Percentiles rank a stretch among this genome's conserved stretches.
These are phyloP conservation scores for Botrylloides violaceus DNA, from an alignment of 23 tunicate genomes.

Conservation along the genomic window DNA sequence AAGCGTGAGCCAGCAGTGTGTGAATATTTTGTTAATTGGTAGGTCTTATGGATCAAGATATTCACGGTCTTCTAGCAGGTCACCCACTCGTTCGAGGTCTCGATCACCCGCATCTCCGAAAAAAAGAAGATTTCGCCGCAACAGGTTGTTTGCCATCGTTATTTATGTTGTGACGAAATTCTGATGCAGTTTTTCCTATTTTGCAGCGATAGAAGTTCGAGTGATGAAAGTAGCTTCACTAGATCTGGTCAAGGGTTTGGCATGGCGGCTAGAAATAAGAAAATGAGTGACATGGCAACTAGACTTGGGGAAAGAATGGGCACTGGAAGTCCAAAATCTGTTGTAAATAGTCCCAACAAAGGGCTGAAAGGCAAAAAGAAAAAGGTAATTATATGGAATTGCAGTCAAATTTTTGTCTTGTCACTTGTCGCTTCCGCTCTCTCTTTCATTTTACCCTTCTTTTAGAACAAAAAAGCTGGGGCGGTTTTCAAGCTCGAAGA, in stretches of 20 bases:
- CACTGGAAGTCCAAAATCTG: neutral
- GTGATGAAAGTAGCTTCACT: slow-evolving; percentile 7
- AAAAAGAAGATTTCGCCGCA: slow-evolving; percentile 35
- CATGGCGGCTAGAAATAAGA: neutral
- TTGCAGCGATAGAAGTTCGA: neutral
- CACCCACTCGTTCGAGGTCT: slow-evolving; percentile 48
- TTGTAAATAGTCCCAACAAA: neutral
- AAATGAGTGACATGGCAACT: neutral
- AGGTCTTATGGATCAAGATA: slow-evolving; percentile 1
- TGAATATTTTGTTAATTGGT: no score
- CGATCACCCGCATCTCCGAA: slow-evolving; percentile 69
- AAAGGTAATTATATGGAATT: neutral
- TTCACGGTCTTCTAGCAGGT: slow-evolving; percentile 14
- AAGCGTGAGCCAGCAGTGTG: no score
- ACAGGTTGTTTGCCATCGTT: no score
- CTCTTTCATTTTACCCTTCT: neutral
- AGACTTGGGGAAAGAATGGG: neutral
- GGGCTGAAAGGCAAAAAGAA: neutral
- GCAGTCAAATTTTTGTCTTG: no score
- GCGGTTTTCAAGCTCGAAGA: slow-evolving; percentile 34
- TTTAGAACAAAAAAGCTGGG: slow-evolving; percentile 22
- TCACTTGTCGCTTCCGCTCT: no score
- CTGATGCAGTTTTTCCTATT: neutral
- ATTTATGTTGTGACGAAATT: no score
- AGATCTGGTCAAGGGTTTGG: slow-evolving; percentile 12